Percentiles rank a stretch among this genome's conserved stretches.
These are phyloP conservation scores for Sogatella furcifera DNA, from an alignment of 1,140 invertebrate genomes.

Conservation along the genomic window DNA sequence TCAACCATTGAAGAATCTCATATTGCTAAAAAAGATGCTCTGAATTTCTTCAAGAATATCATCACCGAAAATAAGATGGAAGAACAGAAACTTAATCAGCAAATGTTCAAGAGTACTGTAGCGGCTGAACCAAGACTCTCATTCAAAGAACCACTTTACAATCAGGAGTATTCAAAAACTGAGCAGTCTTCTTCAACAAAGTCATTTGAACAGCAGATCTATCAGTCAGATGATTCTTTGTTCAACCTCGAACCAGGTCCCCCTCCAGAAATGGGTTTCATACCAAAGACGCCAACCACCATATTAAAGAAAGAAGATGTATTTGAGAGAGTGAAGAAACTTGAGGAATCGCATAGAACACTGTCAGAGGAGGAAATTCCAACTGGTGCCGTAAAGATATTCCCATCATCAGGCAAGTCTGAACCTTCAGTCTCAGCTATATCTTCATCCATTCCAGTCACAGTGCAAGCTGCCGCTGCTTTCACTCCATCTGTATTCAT, in stretches of 20 bases:
- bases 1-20: constrained; percentile 19
- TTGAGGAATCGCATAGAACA: constrained; percentile 47
- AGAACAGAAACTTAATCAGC: constrained; percentile 9
- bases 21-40: constrained; percentile 38
- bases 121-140: background rate
- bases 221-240: constrained; percentile 7
- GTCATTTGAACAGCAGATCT: background rate
- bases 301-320: constrained; percentile 38
- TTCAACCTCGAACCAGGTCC: constrained; percentile 54
- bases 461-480: background rate
- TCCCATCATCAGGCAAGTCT: constrained; percentile 32
- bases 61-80: constrained; percentile 34
- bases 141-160: background rate
- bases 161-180: background rate
- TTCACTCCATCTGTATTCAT: background rate
- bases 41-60: constrained; percentile 47
- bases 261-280: constrained; percentile 57
- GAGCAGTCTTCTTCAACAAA: background rate
- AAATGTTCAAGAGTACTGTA: constrained; percentile 1
- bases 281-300: constrained; percentile 38
- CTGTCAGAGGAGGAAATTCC: constrained; percentile 46
- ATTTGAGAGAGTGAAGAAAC: constrained; percentile 46
- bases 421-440: background rate
- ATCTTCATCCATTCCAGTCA: background rate
- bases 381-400: constrained; percentile 48